phyloP scores from a whole-genome alignment of 2,888 invertebrate species.

The Trichopria drosophilae region DNA sequence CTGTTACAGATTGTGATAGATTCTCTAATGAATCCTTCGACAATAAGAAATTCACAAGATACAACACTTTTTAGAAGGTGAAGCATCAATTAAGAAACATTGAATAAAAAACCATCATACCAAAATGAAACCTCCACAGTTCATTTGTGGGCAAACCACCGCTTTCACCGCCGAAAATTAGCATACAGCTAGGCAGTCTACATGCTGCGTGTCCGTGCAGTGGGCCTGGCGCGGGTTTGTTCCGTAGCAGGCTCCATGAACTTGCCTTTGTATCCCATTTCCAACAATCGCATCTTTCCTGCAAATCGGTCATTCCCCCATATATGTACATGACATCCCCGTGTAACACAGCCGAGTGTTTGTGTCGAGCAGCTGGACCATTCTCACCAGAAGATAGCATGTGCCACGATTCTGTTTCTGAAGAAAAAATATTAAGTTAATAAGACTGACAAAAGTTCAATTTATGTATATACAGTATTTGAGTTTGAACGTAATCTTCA shows the following conservation, averaged over 20 bases:
- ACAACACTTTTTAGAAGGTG: not conserved
- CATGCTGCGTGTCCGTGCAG: slow-evolving; percentile 80
- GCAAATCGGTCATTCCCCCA: slow-evolving; percentile 85
- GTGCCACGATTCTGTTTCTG: slow-evolving; percentile 84
- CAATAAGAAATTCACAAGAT: not conserved
- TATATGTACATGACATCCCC: slow-evolving; percentile 82
- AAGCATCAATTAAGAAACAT: not conserved
- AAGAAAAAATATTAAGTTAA: slow-evolving; percentile 25
- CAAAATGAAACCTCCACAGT: slow-evolving; percentile 82
- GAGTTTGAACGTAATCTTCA: too few species aligned
- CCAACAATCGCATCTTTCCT: slow-evolving; percentile 78
- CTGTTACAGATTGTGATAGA: too few species aligned
- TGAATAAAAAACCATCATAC: slow-evolving; percentile 57
- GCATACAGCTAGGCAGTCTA: slow-evolving; percentile 74
- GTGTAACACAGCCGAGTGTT: slow-evolving; percentile 81
- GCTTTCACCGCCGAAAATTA: slow-evolving; percentile 79
- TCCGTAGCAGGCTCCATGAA: slow-evolving; percentile 68
- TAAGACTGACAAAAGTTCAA: too few species aligned
- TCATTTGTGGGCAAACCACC: slow-evolving; percentile 73
- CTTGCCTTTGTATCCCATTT: slow-evolving; percentile 70
- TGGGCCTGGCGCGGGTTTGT: slow-evolving; percentile 67
- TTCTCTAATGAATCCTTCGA: not conserved
- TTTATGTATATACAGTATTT: too few species aligned
- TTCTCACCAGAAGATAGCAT: slow-evolving; percentile 61
- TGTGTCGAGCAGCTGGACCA: slow-evolving; percentile 74